Evolutionary conservation across 2,888 invertebrate species (phyloP).

Genomic region (Cataglyphis albicans): DNA sequence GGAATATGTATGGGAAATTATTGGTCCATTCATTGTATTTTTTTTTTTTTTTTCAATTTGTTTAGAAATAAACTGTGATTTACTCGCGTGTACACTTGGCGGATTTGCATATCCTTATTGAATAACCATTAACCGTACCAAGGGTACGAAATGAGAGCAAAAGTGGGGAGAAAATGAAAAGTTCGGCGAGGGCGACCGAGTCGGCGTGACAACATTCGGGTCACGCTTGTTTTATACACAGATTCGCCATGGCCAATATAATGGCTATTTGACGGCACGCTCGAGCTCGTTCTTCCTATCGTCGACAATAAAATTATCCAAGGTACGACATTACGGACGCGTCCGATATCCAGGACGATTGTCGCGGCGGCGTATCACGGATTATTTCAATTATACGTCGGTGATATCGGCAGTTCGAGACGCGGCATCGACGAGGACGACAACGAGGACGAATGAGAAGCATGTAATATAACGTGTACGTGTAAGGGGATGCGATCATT

Average conservation of each 20-base stretch:
- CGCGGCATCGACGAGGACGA: constrained; percentile 24
- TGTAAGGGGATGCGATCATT: constrained; percentile 7
- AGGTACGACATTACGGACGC: constrained; percentile 81
- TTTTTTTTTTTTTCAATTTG: background rate
- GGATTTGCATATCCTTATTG: background rate
- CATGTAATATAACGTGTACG: constrained; percentile 6
- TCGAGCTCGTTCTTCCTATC: constrained; percentile 64
- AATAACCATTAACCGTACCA: constrained; percentile 50
- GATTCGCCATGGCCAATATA: constrained; percentile 84
- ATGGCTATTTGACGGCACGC: constrained; percentile 78
- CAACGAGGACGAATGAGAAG: constrained; percentile 33
- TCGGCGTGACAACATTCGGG: constrained; percentile 80
- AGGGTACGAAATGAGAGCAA: constrained; percentile 55
- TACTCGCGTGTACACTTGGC: constrained; percentile 52
- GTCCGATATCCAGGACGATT: constrained; percentile 43
- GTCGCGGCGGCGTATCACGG: constrained; percentile 61
- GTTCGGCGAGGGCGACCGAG: constrained; percentile 29
- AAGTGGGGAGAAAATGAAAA: constrained; percentile 42
- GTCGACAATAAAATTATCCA: constrained; percentile 85
- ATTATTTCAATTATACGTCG: constrained; percentile 82
- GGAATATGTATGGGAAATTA: background rate
- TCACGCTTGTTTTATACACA: constrained; percentile 83
- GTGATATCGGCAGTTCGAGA: constrained; percentile 37
- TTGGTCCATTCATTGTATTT: background rate
- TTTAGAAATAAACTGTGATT: background rate